These are phyloP conservation scores for Eurytoma californica DNA, from an alignment of 2,888 invertebrate species.

Conservation along the genomic window DNA sequence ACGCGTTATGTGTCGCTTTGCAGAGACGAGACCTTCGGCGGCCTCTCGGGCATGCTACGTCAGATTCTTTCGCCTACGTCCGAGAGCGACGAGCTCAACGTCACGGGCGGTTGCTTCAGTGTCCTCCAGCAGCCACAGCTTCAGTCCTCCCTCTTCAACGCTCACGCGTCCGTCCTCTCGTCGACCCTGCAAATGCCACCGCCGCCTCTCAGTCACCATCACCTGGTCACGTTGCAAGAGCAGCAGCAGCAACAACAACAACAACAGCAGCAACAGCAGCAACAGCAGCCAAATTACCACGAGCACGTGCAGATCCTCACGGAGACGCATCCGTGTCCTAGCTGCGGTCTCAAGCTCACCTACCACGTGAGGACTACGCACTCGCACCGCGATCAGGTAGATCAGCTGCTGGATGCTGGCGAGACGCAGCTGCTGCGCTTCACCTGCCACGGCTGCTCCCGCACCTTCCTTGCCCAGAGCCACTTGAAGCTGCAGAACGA, in stretches of 20 bases:
- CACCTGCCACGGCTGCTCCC: conserved; percentile 68
- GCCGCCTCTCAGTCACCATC: conserved; percentile 22
- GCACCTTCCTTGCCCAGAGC: conserved; percentile 68
- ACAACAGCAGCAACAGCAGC: conserved; percentile 55
- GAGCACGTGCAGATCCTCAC: conserved; percentile 67
- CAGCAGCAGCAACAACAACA: conserved; percentile 52
- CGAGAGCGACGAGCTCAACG: conserved; percentile 65
- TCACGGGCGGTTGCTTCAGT: conserved; percentile 61
- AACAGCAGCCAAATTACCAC: conserved; percentile 59
- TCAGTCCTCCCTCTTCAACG: conserved; percentile 65
- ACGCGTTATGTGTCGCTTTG: conserved; percentile 63
- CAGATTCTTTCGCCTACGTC: conserved; percentile 73
- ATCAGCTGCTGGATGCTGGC: conserved; percentile 55
- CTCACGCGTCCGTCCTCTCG: conserved; percentile 64
- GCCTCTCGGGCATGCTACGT: conserved; percentile 73
- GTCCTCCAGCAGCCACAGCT: conserved; percentile 66
- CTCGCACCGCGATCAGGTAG: conserved; percentile 58
- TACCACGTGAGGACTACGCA: conserved; percentile 70
- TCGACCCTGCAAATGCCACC: conserved; percentile 54
- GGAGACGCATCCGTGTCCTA: conserved; percentile 69
- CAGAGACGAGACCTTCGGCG: conserved; percentile 73
- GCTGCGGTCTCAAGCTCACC: conserved; percentile 71
- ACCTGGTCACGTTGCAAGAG: conserved; percentile 30
- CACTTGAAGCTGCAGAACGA: conserved; percentile 70
- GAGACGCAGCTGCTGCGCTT: conserved; percentile 63